Percentiles rank a stretch among this genome's conserved stretches.
phyloP scores from a whole-genome alignment of 2,113 vertebrate genomes.

The Oplegnathus fasciatus region DNA sequence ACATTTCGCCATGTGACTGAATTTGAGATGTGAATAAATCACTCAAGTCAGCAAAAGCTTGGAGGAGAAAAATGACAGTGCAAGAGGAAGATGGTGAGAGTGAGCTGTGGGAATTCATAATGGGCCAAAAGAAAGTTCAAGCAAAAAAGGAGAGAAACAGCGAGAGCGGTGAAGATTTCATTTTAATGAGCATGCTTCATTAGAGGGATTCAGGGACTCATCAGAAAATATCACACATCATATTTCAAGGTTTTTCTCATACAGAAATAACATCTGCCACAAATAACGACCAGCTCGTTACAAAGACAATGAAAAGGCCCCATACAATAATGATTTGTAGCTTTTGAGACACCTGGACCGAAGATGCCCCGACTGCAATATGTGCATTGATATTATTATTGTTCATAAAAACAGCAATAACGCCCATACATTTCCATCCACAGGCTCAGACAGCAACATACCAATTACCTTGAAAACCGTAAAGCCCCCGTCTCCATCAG shows the following conservation, averaged over 20 bases:
- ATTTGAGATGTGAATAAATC: slow-evolving; percentile 63
- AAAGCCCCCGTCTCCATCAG: neutral
- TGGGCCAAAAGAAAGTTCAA: slow-evolving; percentile 3
- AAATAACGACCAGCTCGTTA: slow-evolving; percentile 3
- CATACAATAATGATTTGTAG: slow-evolving; percentile 22
- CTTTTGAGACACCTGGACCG: neutral
- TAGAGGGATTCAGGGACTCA: slow-evolving; percentile 1
- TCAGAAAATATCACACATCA: neutral
- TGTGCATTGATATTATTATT: slow-evolving; percentile 15
- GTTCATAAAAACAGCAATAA: slow-evolving; percentile 45
- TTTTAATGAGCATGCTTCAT: slow-evolving; percentile 37
- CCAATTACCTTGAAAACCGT: slow-evolving; percentile 41
- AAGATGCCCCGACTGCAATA: slow-evolving; percentile 4
- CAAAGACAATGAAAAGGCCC: slow-evolving; percentile 7
- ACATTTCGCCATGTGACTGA: slow-evolving; percentile 55
- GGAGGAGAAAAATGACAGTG: slow-evolving; percentile 36
- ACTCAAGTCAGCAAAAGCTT: slow-evolving; percentile 54
- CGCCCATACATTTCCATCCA: slow-evolving; percentile 20
- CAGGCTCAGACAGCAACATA: slow-evolving; percentile 24
- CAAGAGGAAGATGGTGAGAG: slow-evolving; percentile 31
- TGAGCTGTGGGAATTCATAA: slow-evolving; percentile 31
- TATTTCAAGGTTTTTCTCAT: slow-evolving; percentile 14
- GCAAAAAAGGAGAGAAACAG: neutral
- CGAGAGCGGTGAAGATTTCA: neutral
- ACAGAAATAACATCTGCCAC: slow-evolving; percentile 3